phyloP scores from a whole-genome alignment of 1,140 invertebrate species.

The Drosophila cardini region DNA sequence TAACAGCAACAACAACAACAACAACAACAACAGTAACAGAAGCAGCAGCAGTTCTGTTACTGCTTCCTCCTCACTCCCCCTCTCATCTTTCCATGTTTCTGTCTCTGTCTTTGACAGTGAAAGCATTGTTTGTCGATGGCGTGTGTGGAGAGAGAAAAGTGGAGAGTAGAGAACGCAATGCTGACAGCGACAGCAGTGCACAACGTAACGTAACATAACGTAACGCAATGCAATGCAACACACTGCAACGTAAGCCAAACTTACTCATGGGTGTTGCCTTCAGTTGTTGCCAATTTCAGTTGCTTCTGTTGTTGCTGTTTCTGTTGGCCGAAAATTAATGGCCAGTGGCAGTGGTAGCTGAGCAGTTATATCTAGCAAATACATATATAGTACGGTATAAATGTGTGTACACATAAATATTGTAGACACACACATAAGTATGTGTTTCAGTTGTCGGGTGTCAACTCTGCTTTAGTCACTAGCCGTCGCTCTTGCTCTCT shows the following conservation, averaged over 20 bases:
- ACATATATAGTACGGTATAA: constrained; percentile 22
- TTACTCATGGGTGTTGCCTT: constrained; percentile 33
- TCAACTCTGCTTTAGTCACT: constrained; percentile 32
- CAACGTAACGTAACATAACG: constrained; percentile 48
- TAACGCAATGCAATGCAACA: constrained; percentile 42
- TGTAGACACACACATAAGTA: not conserved
- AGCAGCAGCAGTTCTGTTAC: not conserved
- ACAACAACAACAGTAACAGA: constrained; percentile 27
- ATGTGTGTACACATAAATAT: constrained; percentile 15
- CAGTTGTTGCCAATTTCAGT: constrained; percentile 49
- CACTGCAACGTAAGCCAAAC: constrained; percentile 43
- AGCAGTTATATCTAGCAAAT: constrained; percentile 59
- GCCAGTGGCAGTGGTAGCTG: constrained; percentile 72
- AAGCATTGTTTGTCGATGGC: constrained; percentile 81
- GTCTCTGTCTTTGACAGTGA: constrained; percentile 78
- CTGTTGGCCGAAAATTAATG: constrained; percentile 76
- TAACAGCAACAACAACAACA: constrained; percentile 22
- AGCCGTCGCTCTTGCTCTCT: constrained; percentile 2
- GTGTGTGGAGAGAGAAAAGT: constrained; percentile 2
- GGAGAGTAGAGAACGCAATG: constrained; percentile 25
- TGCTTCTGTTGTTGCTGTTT: constrained; percentile 26
- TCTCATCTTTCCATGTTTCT: not conserved
- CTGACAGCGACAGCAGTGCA: constrained; percentile 25
- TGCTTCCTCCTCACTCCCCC: not conserved
- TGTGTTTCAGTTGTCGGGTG: constrained; percentile 36